Evolutionary conservation across 2,113 vertebrate species (phyloP).

Genomic region (Ranitomeya imitator): DNA sequence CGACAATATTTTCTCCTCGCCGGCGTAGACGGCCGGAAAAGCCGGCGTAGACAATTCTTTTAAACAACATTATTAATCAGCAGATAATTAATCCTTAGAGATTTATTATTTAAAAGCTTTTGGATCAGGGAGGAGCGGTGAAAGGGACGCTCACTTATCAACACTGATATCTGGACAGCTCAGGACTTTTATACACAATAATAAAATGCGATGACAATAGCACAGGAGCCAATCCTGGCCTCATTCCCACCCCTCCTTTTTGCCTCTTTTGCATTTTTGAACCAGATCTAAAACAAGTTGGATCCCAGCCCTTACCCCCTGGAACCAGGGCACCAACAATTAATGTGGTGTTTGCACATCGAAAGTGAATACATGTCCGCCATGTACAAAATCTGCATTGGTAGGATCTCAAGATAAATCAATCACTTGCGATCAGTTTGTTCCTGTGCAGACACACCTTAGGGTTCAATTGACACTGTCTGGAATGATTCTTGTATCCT

Average conservation of each 20-base stretch:
- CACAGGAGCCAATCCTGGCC: not conserved
- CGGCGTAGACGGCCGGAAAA: too few species aligned
- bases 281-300: conserved; percentile 8
- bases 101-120: conserved; percentile 29
- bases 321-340: not conserved
- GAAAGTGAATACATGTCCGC: too few species aligned
- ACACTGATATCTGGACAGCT: conserved; percentile 3
- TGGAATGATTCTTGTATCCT: too few species aligned
- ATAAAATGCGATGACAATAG: not conserved
- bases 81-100: conserved; percentile 28
- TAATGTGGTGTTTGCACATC: not conserved
- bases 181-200: conserved; percentile 23
- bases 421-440: too few species aligned
- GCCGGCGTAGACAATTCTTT: not conserved
- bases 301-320: not conserved
- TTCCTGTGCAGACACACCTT: too few species aligned
- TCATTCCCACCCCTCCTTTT: not conserved
- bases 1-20: not conserved
- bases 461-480: too few species aligned
- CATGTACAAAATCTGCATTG: too few species aligned
- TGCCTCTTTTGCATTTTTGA: not conserved
- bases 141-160: not conserved
- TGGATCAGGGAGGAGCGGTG: not conserved
- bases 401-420: too few species aligned
- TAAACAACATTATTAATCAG: conserved; percentile 22